These are phyloP conservation scores for Orius insidiosus DNA, from an alignment of 1,140 invertebrate species.

Conservation along the genomic window DNA sequence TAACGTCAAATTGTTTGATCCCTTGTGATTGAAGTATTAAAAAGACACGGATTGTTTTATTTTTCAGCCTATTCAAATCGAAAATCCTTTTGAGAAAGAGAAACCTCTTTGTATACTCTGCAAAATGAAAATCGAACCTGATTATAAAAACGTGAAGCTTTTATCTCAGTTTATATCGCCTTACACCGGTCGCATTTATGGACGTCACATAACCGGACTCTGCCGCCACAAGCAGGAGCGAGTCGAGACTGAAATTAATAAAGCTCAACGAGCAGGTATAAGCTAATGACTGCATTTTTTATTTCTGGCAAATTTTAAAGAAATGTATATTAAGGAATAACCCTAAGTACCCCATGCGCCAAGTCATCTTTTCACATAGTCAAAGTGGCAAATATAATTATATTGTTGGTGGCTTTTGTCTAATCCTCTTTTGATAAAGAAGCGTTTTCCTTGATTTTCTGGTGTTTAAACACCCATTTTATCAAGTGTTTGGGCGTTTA, in stretches of 20 bases:
- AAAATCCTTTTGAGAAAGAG: slow-evolving; percentile 70
- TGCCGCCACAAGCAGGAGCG: slow-evolving; percentile 55
- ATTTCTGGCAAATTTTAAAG: too few species aligned
- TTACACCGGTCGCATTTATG: slow-evolving; percentile 80
- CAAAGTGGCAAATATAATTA: too few species aligned
- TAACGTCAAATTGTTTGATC: too few species aligned
- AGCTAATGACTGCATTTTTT: too few species aligned
- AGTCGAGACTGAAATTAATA: slow-evolving; percentile 50
- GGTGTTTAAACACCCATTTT: too few species aligned
- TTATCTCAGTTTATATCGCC: slow-evolving; percentile 91
- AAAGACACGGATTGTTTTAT: slow-evolving; percentile 18
- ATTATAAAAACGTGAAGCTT: slow-evolving; percentile 84
- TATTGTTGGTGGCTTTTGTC: too few species aligned
- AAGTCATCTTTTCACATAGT: too few species aligned
- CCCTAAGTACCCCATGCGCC: too few species aligned
- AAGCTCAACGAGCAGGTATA: slow-evolving; percentile 46
- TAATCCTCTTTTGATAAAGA: too few species aligned
- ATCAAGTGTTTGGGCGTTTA: too few species aligned
- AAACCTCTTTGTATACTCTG: slow-evolving; percentile 69
- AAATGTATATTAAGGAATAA: too few species aligned
- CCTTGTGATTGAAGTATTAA: slow-evolving; percentile 18
- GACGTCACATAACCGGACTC: slow-evolving; percentile 76
- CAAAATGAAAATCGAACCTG: slow-evolving; percentile 56
- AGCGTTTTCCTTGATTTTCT: too few species aligned
- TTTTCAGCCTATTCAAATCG: slow-evolving; percentile 31